Evolutionary conservation across 1,140 invertebrate genomes (phyloP), one percentile per base, ranked within the genome.

Genomic region (Eumeta japonica): DNA sequence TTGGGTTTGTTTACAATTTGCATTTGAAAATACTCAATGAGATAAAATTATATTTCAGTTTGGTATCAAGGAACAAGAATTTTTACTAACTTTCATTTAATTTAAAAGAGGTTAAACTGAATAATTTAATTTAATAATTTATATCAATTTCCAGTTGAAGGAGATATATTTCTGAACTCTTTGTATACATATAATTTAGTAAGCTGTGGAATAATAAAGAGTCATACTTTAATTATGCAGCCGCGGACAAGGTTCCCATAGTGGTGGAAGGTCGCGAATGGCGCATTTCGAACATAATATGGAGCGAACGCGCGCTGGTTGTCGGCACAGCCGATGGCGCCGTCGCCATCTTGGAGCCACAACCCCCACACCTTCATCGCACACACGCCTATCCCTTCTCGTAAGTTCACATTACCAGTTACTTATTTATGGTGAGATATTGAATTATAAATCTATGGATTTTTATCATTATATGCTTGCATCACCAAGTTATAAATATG

Each of bases 271-370:
- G 60, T 1, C 36, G 50, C 37, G 28, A 41, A 13, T 67, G 58
- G 62, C 44, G 44, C 3, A 9, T 67, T 24, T 51, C 47, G 3
- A 39, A 52, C 0, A 52, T 59, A 34, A 13, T 14, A 10, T 64
- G 52, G 52, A 40, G 35, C 15, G 34, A 52, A 0, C 33, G 32
- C 2, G 64, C 52, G 1, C n/a, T 73, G 3, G 18, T 63, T 29
- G 49, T 55, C n/a, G 70, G 63, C 14, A 55, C 52, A 3, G 7
- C 2, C 3, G 20, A 37, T 7, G 68, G 71, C 2, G 58, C 43
- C 2, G 49, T 71, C 1, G 68, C 60, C 4, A n/a, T 65, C 9
- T 28, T 71, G 10, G 40, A 52, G 1, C 38, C 37, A 0, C 11
- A 5, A 1, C 10, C 28, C 9, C 51, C 57, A 3, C 35, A 56